Conservation (phyloP, 2,888 invertebrate species). For the Plusia festucae region DNA sequence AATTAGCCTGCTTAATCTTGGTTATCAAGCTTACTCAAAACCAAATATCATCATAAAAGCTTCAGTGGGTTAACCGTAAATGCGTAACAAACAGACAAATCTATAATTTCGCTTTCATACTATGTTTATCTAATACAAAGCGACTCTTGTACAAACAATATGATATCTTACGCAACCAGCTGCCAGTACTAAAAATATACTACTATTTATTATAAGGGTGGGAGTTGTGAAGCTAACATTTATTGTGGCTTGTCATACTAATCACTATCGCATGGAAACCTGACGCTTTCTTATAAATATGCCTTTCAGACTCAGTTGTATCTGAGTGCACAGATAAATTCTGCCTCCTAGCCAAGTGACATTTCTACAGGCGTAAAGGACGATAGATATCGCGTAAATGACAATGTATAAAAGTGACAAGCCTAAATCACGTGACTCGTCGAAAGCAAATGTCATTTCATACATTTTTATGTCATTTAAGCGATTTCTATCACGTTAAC, state of each 20-base stretch:
- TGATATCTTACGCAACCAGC: slow-evolving; percentile 29
- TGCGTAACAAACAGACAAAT: slow-evolving; percentile 7
- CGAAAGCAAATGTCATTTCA: too few relatives aligned
- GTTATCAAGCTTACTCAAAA: too few relatives aligned
- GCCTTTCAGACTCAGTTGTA: slow-evolving; percentile 5
- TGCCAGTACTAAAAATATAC: slow-evolving; percentile 32
- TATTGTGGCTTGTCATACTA: slow-evolving; percentile 21
- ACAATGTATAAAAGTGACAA: too few relatives aligned
- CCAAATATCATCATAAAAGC: neutral
- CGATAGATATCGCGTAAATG: too few relatives aligned
- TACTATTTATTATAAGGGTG: slow-evolving; percentile 17
- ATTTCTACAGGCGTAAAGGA: too few relatives aligned
- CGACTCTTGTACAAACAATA: slow-evolving; percentile 26
- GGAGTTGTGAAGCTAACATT: slow-evolving; percentile 13
- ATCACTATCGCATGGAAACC: slow-evolving; percentile 15
- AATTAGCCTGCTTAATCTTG: too few relatives aligned
- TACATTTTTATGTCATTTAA: too few relatives aligned
- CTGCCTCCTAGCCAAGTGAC: too few relatives aligned
- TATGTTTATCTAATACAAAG: slow-evolving; percentile 11
- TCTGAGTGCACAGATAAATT: neutral
- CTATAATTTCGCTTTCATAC: neutral
- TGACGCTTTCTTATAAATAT: slow-evolving; percentile 12
- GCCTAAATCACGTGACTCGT: too few relatives aligned
- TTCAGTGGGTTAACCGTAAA: slow-evolving; percentile 17
- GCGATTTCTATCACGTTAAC: too few relatives aligned